Base-by-base conservation (phyloP, 92 coral and sea anemone genomes). In the Umimayanthus kanabou region DNA sequence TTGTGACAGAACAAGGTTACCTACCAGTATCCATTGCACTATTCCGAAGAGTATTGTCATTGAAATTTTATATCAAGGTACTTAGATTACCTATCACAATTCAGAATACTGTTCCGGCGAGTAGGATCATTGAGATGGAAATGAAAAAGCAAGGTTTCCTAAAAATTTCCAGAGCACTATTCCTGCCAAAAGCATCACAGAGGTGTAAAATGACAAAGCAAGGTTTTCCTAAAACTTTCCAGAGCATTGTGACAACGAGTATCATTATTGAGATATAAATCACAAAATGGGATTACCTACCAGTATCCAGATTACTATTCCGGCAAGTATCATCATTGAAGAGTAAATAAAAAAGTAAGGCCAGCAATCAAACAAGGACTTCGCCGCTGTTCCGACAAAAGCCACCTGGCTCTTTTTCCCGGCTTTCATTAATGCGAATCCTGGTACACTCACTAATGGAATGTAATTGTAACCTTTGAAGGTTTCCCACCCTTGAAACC, bases 391-490 rank as follows among this genome's bases (percentile, higher is more conserved):
- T 26, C 29, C 29, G 0, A 67, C 42, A 10, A 50, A 58, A 39
- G 13, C 13, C 53, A 14, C 73, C 20, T 50, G 66, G 39, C 65
- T 61, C 47, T 80, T 80, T 16, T 1, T 80, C 6, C 6, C 49
- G 7, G 25, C 47, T 39, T 67, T 57, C 45, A 80, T 50, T 53
- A 79, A 13, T 55, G 39, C 82, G 25, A 79, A 79, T 79, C 82
- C 82, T 79, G 82, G 82, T 64, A 80, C 85, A 15, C 61, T 30
- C 29, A 80, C 50, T 9, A 80, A 13, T 9, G 85, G 85, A 22
- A 80, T 57, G 30, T 80, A 80, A 22, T 30, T 57, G 49, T 80
- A 80, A 58, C 85, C 85, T 30, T n/a, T 7, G 39, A 5, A 29
- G 4, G 43, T 57, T 33, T 64, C 13, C 73, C 57, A 73, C 4